Percentiles rank a stretch among this genome's conserved stretches.
These are phyloP conservation scores for Paralvinella palmiformis DNA, from an alignment of 1,140 invertebrate species.

Conservation along the genomic window DNA sequence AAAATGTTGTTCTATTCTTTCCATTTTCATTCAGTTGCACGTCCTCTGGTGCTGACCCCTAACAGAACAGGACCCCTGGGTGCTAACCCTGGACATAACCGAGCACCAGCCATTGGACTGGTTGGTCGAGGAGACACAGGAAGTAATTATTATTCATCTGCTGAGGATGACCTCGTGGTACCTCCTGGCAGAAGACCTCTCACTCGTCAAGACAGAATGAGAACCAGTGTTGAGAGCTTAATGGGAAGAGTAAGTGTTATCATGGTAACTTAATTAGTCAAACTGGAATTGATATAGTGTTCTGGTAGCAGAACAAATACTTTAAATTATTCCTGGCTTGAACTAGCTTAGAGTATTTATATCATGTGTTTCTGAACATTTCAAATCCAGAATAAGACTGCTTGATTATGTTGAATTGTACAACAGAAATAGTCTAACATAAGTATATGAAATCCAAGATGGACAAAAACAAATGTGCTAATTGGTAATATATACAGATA, in stretches of 20 bases:
- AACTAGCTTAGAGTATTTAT: too few relatives aligned
- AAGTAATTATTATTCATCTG: not conserved
- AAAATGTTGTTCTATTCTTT: not conserved
- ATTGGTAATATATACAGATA: too few relatives aligned
- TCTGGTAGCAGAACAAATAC: too few relatives aligned
- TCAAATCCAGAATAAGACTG: too few relatives aligned
- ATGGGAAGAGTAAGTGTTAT: constrained; percentile 70
- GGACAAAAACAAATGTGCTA: too few relatives aligned
- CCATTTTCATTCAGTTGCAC: constrained; percentile 15
- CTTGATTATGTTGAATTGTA: too few relatives aligned
- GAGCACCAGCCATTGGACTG: not conserved
- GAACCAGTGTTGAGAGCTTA: constrained; percentile 84
- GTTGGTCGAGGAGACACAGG: not conserved
- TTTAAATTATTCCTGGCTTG: too few relatives aligned
- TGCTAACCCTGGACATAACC: constrained; percentile 42
- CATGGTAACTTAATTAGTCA: not conserved
- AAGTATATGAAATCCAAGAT: too few relatives aligned
- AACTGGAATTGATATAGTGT: too few relatives aligned
- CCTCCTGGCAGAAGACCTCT: constrained; percentile 64
- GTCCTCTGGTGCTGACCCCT: constrained; percentile 30
- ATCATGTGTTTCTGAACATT: too few relatives aligned
- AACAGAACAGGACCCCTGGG: constrained; percentile 27
- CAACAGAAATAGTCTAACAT: too few relatives aligned
- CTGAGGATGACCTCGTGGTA: constrained; percentile 58
- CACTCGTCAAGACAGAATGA: constrained; percentile 67